phyloP scores from a whole-genome alignment of 2,113 vertebrate species.

The Psittacus erithacus region DNA sequence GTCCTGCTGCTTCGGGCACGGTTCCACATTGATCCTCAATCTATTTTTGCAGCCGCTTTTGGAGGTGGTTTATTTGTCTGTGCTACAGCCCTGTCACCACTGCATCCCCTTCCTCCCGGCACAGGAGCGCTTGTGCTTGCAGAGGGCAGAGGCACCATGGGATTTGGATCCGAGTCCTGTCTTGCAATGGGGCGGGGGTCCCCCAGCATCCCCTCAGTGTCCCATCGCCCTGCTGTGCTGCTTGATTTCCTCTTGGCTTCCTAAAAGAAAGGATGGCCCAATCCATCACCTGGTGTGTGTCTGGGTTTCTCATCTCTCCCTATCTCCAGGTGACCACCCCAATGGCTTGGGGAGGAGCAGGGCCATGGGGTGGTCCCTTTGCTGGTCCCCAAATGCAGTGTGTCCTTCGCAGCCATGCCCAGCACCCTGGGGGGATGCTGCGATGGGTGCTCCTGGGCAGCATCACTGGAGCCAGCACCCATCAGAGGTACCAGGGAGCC shows the following conservation, averaged over 20 bases:
- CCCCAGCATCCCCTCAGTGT: not conserved
- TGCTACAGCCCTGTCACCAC: not conserved
- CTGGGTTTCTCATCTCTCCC: not conserved
- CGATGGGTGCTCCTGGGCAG: not conserved
- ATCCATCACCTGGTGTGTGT: rapidly evolving
- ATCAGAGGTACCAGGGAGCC: rapidly evolving
- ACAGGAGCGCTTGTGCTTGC: rapidly evolving
- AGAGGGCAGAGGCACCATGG: not conserved
- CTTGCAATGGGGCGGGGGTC: not conserved
- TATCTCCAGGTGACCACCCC: not conserved
- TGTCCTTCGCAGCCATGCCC: not conserved
- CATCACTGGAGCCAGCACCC: not conserved
- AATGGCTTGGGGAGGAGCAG: not conserved
- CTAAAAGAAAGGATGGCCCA: not conserved
- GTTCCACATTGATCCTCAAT: constrained; percentile 29
- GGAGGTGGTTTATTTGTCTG: constrained; percentile 5
- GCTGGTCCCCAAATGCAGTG: not conserved
- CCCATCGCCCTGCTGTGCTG: not conserved
- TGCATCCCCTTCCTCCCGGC: not conserved
- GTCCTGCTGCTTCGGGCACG: constrained; percentile 40
- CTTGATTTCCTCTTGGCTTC: not conserved
- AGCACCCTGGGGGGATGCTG: not conserved
- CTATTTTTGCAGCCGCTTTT: not conserved
- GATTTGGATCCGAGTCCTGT: not conserved
- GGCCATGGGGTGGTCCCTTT: not conserved